Evolutionary conservation across 2,797 vertebrate species (phyloP).

Genomic region (Pteronotus mesoamericanus): DNA sequence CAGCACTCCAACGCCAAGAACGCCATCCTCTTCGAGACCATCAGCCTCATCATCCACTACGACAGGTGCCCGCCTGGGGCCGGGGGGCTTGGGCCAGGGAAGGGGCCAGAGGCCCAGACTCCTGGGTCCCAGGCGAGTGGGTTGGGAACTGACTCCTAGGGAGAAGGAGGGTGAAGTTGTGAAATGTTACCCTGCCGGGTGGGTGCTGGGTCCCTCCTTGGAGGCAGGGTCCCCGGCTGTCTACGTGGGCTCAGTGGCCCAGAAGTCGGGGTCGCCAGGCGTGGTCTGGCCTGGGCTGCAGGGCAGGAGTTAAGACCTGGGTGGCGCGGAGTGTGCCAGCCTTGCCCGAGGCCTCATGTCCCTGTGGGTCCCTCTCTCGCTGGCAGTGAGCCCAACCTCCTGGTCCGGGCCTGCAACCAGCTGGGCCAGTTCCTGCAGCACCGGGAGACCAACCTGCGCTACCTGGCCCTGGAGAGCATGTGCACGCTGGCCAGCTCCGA

Average conservation of each 20-base stretch:
- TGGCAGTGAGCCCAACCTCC: conserved; percentile 90
- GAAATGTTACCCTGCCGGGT: too few relatives aligned
- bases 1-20: conserved; percentile 99
- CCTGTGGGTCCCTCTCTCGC: rapidly evolving
- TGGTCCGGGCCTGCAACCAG: conserved; percentile 93
- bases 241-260: neutral
- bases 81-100: rapidly evolving
- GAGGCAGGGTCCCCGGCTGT: neutral
- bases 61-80: conserved; percentile 89
- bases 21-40: conserved; percentile 96
- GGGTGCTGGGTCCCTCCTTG: too few relatives aligned
- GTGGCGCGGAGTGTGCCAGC: rapidly evolving
- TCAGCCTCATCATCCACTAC: conserved; percentile 97
- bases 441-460: conserved; percentile 93
- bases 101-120: neutral
- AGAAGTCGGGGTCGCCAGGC: neutral
- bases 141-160: neutral
- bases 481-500: conserved; percentile 93
- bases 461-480: conserved; percentile 94
- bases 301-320: neutral
- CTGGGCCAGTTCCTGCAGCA: conserved; percentile 94
- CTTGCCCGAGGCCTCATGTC: rapidly evolving
- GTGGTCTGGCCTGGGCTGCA: rapidly evolving
- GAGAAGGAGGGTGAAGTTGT: neutral
- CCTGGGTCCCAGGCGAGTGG: neutral